Percentiles rank a stretch among this genome's conserved stretches.
phyloP scores from a whole-genome alignment of 2,113 vertebrate species.

The Myiagra hebetior region DNA sequence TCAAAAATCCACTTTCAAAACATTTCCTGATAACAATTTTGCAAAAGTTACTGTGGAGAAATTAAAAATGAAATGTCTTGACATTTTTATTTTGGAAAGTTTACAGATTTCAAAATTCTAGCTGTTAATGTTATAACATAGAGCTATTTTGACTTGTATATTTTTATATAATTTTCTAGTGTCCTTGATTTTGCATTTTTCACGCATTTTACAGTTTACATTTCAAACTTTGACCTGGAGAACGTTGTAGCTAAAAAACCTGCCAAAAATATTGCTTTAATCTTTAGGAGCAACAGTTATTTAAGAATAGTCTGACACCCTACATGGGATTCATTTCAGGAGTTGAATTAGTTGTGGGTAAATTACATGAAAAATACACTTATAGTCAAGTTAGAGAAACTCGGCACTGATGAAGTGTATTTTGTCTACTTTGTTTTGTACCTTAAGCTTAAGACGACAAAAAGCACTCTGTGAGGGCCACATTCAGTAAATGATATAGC shows the following conservation, averaged over 20 bases:
- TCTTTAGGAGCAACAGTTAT: background rate
- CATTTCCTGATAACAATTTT: background rate
- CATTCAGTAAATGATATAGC: background rate
- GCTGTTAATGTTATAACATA: background rate
- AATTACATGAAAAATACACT: background rate
- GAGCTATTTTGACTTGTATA: background rate
- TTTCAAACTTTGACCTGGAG: background rate
- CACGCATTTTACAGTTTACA: background rate
- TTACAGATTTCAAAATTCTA: background rate
- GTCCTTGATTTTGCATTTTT: background rate
- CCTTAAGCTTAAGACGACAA: background rate
- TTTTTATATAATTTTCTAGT: background rate
- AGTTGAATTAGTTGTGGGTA: background rate
- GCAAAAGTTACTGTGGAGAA: background rate
- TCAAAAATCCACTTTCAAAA: background rate
- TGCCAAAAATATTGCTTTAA: background rate
- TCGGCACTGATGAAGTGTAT: background rate
- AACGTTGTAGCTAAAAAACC: background rate
- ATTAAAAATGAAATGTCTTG: background rate
- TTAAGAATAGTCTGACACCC: background rate
- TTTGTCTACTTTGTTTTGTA: background rate
- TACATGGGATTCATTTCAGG: background rate
- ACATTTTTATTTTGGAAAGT: background rate
- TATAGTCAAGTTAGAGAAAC: background rate
- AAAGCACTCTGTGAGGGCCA: background rate